Evolutionary conservation across 2,888 invertebrate genomes (phyloP).

Genomic region (Masnerella sp.): DNA sequence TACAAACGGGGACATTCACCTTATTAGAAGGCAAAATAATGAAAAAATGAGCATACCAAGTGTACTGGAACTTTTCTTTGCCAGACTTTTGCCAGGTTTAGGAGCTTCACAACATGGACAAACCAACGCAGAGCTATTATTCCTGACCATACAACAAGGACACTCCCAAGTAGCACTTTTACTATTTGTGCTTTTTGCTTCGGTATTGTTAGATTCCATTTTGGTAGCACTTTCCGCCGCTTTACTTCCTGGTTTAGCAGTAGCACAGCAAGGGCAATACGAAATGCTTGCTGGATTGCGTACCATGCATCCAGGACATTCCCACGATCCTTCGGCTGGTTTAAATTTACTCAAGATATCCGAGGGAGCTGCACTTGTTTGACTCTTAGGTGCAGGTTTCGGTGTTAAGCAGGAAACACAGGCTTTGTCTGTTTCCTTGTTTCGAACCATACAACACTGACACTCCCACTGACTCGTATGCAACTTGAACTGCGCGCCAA

Average conservation of each 20-base stretch:
- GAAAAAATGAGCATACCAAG: constrained; percentile 41
- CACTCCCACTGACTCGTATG: constrained; percentile 80
- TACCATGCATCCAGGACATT: constrained; percentile 82
- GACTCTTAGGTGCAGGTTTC: constrained; percentile 18
- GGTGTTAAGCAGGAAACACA: constrained; percentile 73
- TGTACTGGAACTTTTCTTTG: constrained; percentile 43
- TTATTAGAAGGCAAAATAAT: too few species aligned
- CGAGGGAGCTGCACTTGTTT: not conserved
- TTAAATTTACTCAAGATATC: constrained; percentile 71
- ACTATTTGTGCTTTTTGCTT: constrained; percentile 60
- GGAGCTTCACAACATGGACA: constrained; percentile 73
- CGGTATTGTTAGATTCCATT: constrained; percentile 14
- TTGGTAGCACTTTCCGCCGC: not conserved
- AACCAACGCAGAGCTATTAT: constrained; percentile 76
- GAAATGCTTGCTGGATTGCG: constrained; percentile 79
- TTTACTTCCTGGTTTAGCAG: constrained; percentile 72
- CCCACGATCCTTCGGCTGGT: constrained; percentile 81
- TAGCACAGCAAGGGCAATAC: constrained; percentile 80
- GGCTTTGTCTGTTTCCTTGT: constrained; percentile 76
- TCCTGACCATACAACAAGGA: constrained; percentile 81
- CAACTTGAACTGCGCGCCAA: constrained; percentile 65
- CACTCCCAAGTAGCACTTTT: constrained; percentile 78
- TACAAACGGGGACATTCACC: too few species aligned
- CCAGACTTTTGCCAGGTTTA: constrained; percentile 31
- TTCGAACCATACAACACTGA: constrained; percentile 81